phyloP scores from a whole-genome alignment of 1,140 invertebrate genomes.

The Pseudoatta argentina region DNA sequence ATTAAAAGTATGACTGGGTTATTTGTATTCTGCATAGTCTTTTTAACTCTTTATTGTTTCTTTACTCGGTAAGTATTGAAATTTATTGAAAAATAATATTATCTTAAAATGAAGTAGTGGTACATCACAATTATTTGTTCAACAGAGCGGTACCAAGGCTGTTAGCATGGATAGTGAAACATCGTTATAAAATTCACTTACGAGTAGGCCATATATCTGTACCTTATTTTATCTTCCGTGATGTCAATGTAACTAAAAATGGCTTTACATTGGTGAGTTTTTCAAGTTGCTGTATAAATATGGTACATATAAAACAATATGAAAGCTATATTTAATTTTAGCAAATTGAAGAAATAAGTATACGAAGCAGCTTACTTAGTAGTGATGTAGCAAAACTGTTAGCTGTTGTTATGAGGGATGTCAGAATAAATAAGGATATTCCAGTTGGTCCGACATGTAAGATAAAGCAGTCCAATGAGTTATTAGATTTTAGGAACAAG shows the following conservation, averaged over 20 bases:
- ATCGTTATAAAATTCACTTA: constrained; percentile 89
- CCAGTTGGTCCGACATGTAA: constrained; percentile 73
- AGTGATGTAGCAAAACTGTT: constrained; percentile 95
- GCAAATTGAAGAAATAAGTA: constrained; percentile 95
- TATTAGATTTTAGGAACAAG: constrained; percentile 90
- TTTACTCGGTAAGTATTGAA: constrained; percentile 81
- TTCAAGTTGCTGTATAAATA: constrained; percentile 1
- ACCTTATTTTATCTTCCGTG: constrained; percentile 89
- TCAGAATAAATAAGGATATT: constrained; percentile 94
- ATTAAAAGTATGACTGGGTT: constrained; percentile 79
- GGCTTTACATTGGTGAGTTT: constrained; percentile 90
- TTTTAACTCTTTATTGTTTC: constrained; percentile 82
- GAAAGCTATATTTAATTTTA: constrained; percentile 82
- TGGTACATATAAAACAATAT: constrained; percentile 7
- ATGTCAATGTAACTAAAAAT: constrained; percentile 90
- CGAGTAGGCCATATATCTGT: constrained; percentile 90
- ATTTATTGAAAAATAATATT: constrained; percentile 25
- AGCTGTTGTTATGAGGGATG: constrained; percentile 93
- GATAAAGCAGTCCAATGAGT: constrained; percentile 78
- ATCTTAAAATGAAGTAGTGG: neutral
- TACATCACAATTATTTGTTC: constrained; percentile 61
- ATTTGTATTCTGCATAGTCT: constrained; percentile 80
- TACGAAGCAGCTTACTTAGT: constrained; percentile 96
- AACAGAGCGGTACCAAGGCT: constrained; percentile 89
- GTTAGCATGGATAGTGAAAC: constrained; percentile 90